These are phyloP conservation scores for Notiomystis cincta DNA, from an alignment of 2,113 vertebrate genomes.

Conservation along the genomic window DNA sequence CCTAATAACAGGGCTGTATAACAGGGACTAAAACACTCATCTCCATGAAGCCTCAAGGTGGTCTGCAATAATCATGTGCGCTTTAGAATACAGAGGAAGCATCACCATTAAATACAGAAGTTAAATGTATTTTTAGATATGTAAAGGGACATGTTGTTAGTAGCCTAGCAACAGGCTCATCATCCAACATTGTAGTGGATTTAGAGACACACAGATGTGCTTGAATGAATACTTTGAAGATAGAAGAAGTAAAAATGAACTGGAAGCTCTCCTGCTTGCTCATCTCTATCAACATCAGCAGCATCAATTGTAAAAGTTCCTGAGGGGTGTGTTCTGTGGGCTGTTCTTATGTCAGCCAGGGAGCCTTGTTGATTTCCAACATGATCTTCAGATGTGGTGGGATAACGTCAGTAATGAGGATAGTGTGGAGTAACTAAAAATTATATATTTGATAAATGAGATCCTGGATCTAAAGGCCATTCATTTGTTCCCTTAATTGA, in stretches of 20 bases:
- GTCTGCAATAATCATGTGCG: not conserved
- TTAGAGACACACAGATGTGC: constrained; percentile 33
- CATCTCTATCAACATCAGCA: not conserved
- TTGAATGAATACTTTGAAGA: constrained; percentile 15
- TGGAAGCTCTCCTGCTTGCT: not conserved
- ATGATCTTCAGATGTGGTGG: not conserved
- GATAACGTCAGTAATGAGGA: not conserved
- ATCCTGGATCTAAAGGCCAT: not conserved
- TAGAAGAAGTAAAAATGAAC: constrained; percentile 28
- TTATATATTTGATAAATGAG: not conserved
- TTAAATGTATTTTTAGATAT: constrained; percentile 47
- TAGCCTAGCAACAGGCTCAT: constrained; percentile 52
- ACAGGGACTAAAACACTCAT: not conserved
- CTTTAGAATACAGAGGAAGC: not conserved
- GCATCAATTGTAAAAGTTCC: not conserved
- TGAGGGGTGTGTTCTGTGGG: not conserved
- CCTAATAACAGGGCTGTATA: not conserved
- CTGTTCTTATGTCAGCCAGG: not conserved
- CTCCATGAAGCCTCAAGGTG: not conserved
- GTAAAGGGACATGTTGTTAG: constrained; percentile 7
- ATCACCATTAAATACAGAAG: not conserved
- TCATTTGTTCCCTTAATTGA: not conserved
- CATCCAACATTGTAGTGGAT: not conserved
- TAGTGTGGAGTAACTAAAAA: not conserved
- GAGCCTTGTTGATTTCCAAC: not conserved